Conservation (phyloP, 2,888 invertebrate species). For the Lamellibrachia columna region DNA sequence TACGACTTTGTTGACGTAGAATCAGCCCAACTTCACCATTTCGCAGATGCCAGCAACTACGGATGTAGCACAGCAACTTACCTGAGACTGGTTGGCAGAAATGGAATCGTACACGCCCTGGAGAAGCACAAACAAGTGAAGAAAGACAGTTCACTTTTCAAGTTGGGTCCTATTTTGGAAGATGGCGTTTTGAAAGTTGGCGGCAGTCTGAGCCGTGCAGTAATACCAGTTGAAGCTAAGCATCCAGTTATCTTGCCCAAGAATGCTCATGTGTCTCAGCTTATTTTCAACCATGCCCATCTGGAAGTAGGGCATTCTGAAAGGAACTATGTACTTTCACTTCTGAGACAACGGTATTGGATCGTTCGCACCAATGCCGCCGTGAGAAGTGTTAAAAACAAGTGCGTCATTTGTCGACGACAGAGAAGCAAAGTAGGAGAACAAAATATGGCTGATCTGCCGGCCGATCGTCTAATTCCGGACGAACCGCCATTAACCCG, state of each 20-base stretch:
- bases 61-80: slow-evolving; percentile 45
- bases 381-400: too few relatives aligned
- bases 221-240: slow-evolving; percentile 28
- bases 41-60: slow-evolving; percentile 40
- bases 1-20: too few relatives aligned
- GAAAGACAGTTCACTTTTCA: slow-evolving; percentile 22
- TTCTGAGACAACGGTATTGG: neutral
- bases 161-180: slow-evolving; percentile 38
- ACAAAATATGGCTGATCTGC: slow-evolving; percentile 20
- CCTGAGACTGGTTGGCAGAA: slow-evolving; percentile 33
- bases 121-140: neutral
- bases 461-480: neutral
- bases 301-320: neutral
- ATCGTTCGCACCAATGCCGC: neutral
- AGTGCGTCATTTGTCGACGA: too few relatives aligned
- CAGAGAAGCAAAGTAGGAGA: neutral
- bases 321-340: slow-evolving; percentile 13
- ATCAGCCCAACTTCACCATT: slow-evolving; percentile 39
- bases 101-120: slow-evolving; percentile 22
- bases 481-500: slow-evolving; percentile 20
- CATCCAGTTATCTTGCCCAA: slow-evolving; percentile 47
- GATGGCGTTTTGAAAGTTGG: slow-evolving; percentile 43
- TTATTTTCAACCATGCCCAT: too few relatives aligned
- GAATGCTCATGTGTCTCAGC: slow-evolving; percentile 29
- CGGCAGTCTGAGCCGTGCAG: slow-evolving; percentile 38